Percentiles rank a stretch among this genome's conserved stretches.
Evolutionary conservation across 1,140 invertebrate genomes (phyloP).

Genomic region (Diuraphis noxia): DNA sequence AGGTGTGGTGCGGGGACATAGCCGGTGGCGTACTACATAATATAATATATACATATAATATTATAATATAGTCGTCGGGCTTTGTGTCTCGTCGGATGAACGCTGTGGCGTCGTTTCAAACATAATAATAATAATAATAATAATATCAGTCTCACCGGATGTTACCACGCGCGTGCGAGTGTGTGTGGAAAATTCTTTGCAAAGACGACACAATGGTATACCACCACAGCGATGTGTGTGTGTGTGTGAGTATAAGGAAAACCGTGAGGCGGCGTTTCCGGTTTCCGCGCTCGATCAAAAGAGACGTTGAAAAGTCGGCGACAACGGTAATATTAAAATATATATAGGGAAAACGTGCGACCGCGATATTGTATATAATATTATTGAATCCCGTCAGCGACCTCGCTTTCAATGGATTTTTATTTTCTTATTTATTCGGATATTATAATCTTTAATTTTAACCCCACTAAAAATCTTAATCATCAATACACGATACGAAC

Average conservation of each 20-base stretch:
- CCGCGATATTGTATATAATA: neutral
- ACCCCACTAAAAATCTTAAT: neutral
- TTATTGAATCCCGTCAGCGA: neutral
- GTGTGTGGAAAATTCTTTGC: conserved; percentile 11
- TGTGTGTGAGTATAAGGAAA: neutral
- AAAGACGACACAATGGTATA: neutral
- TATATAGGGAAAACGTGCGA: neutral
- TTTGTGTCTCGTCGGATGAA: conserved; percentile 23
- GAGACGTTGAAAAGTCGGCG: neutral
- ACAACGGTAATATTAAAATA: neutral
- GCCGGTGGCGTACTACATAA: neutral
- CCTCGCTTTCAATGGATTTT: neutral
- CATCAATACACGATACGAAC: neutral
- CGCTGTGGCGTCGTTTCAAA: conserved; percentile 35
- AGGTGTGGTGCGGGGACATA: neutral
- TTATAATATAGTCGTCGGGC: conserved; percentile 9
- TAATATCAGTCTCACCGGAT: conserved; percentile 40
- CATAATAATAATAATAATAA: conserved; percentile 21
- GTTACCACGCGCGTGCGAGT: neutral
- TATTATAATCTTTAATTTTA: neutral
- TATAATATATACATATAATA: neutral
- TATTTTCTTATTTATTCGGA: neutral
- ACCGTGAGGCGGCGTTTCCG: neutral
- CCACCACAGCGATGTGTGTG: neutral
- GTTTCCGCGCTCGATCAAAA: neutral